phyloP scores from a whole-genome alignment of 2,113 vertebrate species.

The Tonatia bakeri region DNA sequence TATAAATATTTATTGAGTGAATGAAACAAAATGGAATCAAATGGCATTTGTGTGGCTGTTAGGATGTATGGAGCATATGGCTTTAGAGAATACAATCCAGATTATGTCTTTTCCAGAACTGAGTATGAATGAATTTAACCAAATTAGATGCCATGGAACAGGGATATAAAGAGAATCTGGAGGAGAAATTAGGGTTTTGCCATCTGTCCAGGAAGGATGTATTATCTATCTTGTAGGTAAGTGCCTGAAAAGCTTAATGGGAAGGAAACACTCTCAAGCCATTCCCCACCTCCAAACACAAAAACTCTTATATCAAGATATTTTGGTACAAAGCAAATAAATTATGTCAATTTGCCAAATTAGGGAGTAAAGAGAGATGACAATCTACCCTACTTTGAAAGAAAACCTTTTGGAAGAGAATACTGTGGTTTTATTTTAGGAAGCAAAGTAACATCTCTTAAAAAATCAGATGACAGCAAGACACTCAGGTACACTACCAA shows the following conservation, averaged over 20 bases:
- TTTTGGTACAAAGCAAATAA: background rate
- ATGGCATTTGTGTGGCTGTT: background rate
- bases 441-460: background rate
- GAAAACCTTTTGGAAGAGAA: background rate
- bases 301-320: background rate
- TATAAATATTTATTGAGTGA: conserved; percentile 54
- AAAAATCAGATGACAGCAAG: background rate
- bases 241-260: background rate
- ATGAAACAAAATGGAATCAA: conserved; percentile 27
- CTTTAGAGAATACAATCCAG: background rate
- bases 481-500: background rate
- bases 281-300: background rate
- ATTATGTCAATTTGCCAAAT: background rate
- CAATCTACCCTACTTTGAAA: background rate
- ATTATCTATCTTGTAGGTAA: background rate
- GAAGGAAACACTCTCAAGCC: background rate
- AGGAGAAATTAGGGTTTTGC: background rate
- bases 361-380: background rate
- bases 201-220: background rate
- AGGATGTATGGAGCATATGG: conserved; percentile 23
- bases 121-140: conserved; percentile 6
- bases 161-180: background rate
- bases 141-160: background rate
- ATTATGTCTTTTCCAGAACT: background rate
- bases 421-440: background rate